Conservation (phyloP, 2,113 vertebrate genomes). For the Lycocorax pyrrhopterus region DNA sequence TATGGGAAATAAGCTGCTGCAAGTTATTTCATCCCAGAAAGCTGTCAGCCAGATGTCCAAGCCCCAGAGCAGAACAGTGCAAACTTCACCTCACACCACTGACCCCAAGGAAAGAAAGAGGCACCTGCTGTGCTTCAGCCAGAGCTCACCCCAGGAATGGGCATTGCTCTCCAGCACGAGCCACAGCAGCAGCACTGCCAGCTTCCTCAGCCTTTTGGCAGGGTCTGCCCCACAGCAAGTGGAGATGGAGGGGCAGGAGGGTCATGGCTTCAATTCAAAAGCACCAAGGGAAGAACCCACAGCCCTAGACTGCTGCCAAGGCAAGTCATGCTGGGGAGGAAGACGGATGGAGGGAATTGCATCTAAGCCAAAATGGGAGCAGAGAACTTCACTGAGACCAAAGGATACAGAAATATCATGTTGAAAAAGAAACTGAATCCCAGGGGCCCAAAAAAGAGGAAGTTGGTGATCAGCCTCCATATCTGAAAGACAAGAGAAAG, state of each 20-base stretch:
- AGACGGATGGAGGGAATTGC: not conserved
- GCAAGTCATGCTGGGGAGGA: not conserved
- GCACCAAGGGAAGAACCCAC: not conserved
- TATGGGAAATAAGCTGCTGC: not conserved
- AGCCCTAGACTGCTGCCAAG: not conserved
- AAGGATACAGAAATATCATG: constrained; percentile 91
- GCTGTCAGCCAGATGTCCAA: not conserved
- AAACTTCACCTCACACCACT: not conserved
- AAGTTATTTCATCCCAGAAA: not conserved
- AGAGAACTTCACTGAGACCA: not conserved
- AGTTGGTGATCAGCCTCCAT: constrained; percentile 87
- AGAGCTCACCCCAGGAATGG: not conserved
- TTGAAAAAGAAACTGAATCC: constrained; percentile 89
- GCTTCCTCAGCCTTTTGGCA: not conserved
- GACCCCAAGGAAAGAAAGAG: not conserved
- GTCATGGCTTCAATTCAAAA: not conserved
- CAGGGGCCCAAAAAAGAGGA: constrained; percentile 86
- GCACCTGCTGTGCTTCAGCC: not conserved
- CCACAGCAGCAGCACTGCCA: not conserved
- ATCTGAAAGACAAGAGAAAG: constrained; percentile 71
- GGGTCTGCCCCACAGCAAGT: not conserved
- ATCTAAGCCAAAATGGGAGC: not conserved
- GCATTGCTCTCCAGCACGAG: not conserved
- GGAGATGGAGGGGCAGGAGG: not conserved
- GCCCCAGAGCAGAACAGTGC: not conserved